Base-by-base conservation (phyloP, 2,113 vertebrate genomes). In the Nothoprocta perdicaria region DNA sequence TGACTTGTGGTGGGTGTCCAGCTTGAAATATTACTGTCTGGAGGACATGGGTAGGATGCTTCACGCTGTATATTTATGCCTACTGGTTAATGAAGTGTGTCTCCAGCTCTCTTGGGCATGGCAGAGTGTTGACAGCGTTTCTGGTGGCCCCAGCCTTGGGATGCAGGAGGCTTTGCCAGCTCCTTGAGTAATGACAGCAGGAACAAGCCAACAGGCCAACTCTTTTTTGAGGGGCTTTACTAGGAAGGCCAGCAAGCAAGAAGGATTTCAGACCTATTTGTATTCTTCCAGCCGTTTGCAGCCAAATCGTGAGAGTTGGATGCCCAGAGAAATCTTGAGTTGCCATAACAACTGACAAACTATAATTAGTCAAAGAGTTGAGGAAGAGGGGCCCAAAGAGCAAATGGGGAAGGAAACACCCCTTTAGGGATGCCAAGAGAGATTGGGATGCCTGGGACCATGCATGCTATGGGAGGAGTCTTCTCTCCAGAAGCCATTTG, bases 321-420 rank as follows among this genome's bases (percentile, higher is more conserved):
- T 76, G 71, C 87, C 23, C 35, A 91, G 88, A 97, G 95, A 93
- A 96, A 93, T 90, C 86, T 46, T 23, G 40, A 66, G 97, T 98
- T 97, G 85, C 96, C 95, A 97, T 97, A 97, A 97, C 97, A 97
- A 97, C 97, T 95, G 94, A 96, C 97, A 96, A 97, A 97, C 86
- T 93, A 83, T 94, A 97, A 96, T 97, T 97, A 97, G 95, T 94
- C 86, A 84, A 96, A 96, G 96, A 97, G 93, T 88, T 90, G 92
- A 91, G 88, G 89, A 55, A 87, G 71, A 89, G 73, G 89, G 94
- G 95, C 89, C 88, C 95, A 93, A 90, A 93, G 82, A 90, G 95
- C 5, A 31, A 91, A 94, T 87, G 90, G 86, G 29, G 86, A 75
- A 73, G 87, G 69, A 91, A 46, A 77, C 1, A 48, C 41, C 94